Evolutionary conservation across 2,888 invertebrate genomes (phyloP), one percentile per base, ranked within the genome.

Genomic region (Synergus umbraculus): DNA sequence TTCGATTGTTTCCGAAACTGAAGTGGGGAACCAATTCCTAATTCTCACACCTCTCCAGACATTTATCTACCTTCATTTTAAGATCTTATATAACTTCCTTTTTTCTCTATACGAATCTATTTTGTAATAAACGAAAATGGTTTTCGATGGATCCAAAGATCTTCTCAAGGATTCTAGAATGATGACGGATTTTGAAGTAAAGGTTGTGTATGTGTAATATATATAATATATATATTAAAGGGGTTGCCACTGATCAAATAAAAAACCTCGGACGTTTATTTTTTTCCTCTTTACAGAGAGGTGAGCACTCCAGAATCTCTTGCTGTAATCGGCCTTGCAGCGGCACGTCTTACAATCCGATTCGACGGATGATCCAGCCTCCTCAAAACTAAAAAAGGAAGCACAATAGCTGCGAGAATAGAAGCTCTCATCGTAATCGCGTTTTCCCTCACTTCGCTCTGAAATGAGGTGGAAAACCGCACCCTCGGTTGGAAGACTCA

Each of bases 381-480:
- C 43, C 76, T 77, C 77, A 78, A 83, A 79, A 78, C 82, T n/a
- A 37, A 69, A 69, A 73, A 49, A 54, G n/a, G 64, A 15, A 44
- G 82, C 78, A 88, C 88, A 89, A 88, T 87, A 79, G 85, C 82
- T 78, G 77, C 81, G 83, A 85, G 84, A 85, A 83, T 77, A 77
- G 73, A 85, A 86, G 82, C 85, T 85, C 85, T 87, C 84, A 82
- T 84, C 85, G 87, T 88, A 90, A 91, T 89, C 89, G 88, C 87
- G 85, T 88, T 85, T 86, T 89, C 85, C 87, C 87, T 88, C 89
- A 88, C 89, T 89, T 88, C 87, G 88, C 84, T 86, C 87, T 89
- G 90, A 91, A 92, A 92, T 92, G 91, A 92, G 89, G 89, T 88
- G 91, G 91, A 90, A 91, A 91, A 90, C 89, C 90, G 89, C 90